Percentiles rank a stretch among this genome's conserved stretches.
Evolutionary conservation across 1,140 invertebrate species (phyloP).

Genomic region (Lanistes nyassanus): DNA sequence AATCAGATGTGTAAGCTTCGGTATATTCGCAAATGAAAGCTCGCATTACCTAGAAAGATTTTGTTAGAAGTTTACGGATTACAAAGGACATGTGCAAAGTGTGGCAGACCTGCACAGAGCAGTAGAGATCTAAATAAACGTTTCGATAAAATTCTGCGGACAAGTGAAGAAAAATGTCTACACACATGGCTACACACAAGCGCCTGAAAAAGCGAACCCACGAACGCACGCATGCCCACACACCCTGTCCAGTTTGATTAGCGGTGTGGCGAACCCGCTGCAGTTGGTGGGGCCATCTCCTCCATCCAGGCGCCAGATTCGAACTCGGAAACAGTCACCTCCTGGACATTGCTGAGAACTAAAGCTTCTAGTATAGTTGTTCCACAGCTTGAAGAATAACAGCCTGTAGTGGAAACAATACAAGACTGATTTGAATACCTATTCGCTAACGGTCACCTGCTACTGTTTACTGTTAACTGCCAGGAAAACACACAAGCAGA

Average conservation of each 20-base stretch:
- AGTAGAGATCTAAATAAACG: not conserved
- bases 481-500: not conserved
- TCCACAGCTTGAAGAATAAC: conserved; percentile 18
- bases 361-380: conserved; percentile 1
- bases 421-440: no score
- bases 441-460: no score
- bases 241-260: not conserved
- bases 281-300: not conserved
- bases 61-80: no score
- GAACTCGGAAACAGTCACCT: conserved; percentile 7
- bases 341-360: not conserved
- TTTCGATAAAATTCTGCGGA: not conserved
- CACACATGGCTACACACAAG: not conserved
- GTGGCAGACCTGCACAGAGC: no score
- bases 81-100: no score
- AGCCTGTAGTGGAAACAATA: not conserved
- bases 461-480: not conserved
- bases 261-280: not conserved
- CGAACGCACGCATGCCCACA: not conserved
- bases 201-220: not conserved
- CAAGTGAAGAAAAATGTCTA: not conserved
- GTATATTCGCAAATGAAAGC: no score
- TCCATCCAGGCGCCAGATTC: conserved; percentile 13
- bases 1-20: no score
- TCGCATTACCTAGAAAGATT: no score